phyloP scores from a whole-genome alignment of 2,113 vertebrate genomes.

The Podarcis muralis region DNA sequence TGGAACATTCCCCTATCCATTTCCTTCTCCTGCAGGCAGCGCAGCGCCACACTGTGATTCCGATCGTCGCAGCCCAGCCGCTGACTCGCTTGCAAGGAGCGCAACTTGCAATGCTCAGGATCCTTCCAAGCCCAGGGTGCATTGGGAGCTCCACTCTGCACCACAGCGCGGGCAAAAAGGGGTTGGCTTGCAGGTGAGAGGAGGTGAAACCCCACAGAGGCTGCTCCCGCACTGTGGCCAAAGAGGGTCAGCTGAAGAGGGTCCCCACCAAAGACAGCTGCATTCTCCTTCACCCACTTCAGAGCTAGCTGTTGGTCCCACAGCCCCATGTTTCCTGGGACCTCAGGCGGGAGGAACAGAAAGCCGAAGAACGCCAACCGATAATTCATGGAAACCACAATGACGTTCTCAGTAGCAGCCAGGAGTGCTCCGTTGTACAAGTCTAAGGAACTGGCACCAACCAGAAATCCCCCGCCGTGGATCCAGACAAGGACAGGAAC shows the following conservation, averaged over 20 bases:
- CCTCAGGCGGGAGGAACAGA: constrained; percentile 66
- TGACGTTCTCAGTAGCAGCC: constrained; percentile 69
- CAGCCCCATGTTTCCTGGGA: constrained; percentile 74
- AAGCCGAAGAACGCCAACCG: constrained; percentile 76
- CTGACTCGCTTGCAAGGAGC: constrained; percentile 41
- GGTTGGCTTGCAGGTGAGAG: constrained; percentile 73
- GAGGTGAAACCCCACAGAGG: constrained; percentile 74
- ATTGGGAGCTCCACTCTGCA: constrained; percentile 76
- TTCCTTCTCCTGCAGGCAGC: constrained; percentile 67
- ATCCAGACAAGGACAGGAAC: constrained; percentile 79
- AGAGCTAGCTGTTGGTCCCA: constrained; percentile 79
- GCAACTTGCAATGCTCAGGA: constrained; percentile 38
- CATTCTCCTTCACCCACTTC: constrained; percentile 76
- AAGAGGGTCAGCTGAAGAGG: constrained; percentile 74
- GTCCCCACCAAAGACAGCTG: constrained; percentile 77
- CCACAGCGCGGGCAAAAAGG: constrained; percentile 72
- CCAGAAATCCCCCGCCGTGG: constrained; percentile 74
- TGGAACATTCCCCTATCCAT: constrained; percentile 26
- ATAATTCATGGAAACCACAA: constrained; percentile 83
- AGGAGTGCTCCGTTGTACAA: constrained; percentile 75
- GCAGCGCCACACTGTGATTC: constrained; percentile 44
- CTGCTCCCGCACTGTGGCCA: constrained; percentile 79
- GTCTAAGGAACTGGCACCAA: constrained; percentile 74
- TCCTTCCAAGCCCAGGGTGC: constrained; percentile 60
- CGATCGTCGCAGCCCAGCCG: constrained; percentile 62